Conservation (phyloP, 1,140 invertebrate species). For the Mactra quadrangularis region DNA sequence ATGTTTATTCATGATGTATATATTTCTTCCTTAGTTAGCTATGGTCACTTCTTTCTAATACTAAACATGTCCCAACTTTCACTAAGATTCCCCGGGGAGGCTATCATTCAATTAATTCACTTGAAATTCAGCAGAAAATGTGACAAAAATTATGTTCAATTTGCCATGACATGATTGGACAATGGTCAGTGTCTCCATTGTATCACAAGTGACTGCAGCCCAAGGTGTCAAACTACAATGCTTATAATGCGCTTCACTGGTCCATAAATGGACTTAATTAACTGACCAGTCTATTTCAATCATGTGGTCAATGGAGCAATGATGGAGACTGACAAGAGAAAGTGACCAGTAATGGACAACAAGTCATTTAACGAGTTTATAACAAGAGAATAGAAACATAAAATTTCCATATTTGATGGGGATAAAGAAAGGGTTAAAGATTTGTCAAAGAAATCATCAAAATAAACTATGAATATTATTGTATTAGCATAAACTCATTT, state of each 20-base stretch:
- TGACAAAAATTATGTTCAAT: conserved; percentile 60
- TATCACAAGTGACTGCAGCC: conserved; percentile 26
- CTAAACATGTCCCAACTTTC: conserved; percentile 22
- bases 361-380: not conserved
- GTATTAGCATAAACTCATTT: no score
- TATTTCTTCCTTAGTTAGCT: conserved; percentile 27
- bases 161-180: conserved; percentile 50
- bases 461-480: no score
- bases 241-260: conserved; percentile 48
- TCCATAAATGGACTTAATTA: conserved; percentile 61
- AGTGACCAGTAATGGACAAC: conserved; percentile 53
- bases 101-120: conserved; percentile 58
- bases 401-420: no score
- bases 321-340: conserved; percentile 20
- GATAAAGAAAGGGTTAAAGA: no score
- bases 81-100: conserved; percentile 27
- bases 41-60: no score
- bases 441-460: no score
- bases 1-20: conserved; percentile 23
- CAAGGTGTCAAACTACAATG: conserved; percentile 43
- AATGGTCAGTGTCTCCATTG: conserved; percentile 31
- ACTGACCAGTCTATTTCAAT: conserved; percentile 59
- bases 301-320: conserved; percentile 44
- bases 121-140: conserved; percentile 55
- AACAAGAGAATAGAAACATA: no score